These are phyloP conservation scores for Osmerus mordax DNA, from an alignment of 2,113 vertebrate species.

Conservation along the genomic window DNA sequence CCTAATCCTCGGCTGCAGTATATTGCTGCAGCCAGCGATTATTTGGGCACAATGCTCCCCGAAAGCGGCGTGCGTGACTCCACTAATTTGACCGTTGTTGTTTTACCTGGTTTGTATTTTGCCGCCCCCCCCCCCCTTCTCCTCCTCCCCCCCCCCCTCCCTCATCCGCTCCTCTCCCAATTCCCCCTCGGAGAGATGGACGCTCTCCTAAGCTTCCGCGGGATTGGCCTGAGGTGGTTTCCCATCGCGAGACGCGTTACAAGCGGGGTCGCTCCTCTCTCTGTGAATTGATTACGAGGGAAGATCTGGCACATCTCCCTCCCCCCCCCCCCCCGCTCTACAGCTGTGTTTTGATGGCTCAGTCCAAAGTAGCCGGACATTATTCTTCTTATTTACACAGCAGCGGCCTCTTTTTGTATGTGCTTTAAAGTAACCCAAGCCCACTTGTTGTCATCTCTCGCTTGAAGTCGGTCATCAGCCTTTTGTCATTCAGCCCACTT, in stretches of 20 bases:
- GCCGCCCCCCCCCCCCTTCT: slow-evolving; percentile 7
- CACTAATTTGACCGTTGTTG: slow-evolving; percentile 59
- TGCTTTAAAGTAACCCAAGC: background rate
- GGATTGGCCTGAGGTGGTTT: slow-evolving; percentile 52
- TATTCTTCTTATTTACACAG: background rate
- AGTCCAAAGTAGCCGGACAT: background rate
- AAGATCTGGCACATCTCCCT: background rate
- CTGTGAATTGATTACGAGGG: slow-evolving; percentile 12
- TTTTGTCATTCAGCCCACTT: background rate
- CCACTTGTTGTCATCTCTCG: background rate
- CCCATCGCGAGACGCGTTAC: slow-evolving; percentile 17
- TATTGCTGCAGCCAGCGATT: slow-evolving; percentile 58
- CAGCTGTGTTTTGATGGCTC: background rate
- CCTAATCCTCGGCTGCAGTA: slow-evolving; percentile 53
- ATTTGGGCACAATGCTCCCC: slow-evolving; percentile 38
- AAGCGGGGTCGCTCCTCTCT: slow-evolving; percentile 10
- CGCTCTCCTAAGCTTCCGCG: slow-evolving; percentile 29
- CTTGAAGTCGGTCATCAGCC: background rate
- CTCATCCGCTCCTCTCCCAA: slow-evolving; percentile 15
- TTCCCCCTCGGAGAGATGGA: slow-evolving; percentile 29
- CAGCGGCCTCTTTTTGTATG: background rate
- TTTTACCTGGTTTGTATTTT: slow-evolving; percentile 72
- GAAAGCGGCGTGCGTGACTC: slow-evolving; percentile 55
- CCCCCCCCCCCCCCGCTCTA: background rate
- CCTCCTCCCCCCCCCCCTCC: background rate